Percentiles rank a stretch among this genome's conserved stretches.
Evolutionary conservation across 2,113 vertebrate genomes (phyloP).

Genomic region (Varanus komodoensis): DNA sequence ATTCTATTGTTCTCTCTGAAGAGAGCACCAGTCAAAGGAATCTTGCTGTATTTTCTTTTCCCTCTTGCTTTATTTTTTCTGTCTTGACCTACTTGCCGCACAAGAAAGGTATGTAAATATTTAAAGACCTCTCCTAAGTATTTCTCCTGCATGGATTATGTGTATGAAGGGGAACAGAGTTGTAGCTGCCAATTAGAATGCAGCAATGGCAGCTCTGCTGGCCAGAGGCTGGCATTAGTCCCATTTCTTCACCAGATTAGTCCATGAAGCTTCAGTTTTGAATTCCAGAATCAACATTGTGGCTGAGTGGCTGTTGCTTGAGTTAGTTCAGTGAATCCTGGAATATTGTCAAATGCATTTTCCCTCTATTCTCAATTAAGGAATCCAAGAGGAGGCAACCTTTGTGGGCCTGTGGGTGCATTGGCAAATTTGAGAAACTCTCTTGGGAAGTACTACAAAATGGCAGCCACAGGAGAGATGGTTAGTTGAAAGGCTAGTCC

Average conservation of each 20-base stretch:
- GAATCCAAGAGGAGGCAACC: background rate
- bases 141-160: slow-evolving; percentile 4
- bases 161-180: background rate
- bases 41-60: background rate
- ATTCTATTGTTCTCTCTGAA: background rate
- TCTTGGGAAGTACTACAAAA: too few species aligned
- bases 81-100: slow-evolving; percentile 13
- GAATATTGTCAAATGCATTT: background rate
- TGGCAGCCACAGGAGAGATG: too few species aligned
- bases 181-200: background rate
- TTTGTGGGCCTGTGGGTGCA: background rate
- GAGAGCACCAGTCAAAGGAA: background rate
- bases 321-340: slow-evolving; percentile 8
- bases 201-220: background rate
- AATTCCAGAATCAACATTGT: background rate
- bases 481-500: too few species aligned
- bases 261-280: background rate
- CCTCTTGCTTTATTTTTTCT: background rate
- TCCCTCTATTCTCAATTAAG: background rate
- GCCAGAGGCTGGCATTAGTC: background rate
- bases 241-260: background rate
- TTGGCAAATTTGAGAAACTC: too few species aligned
- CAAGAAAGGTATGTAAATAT: background rate
- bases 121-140: background rate
- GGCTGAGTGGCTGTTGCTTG: background rate